Base-by-base conservation (phyloP, 2,113 vertebrate genomes). In the Sporophila hypoxantha region DNA sequence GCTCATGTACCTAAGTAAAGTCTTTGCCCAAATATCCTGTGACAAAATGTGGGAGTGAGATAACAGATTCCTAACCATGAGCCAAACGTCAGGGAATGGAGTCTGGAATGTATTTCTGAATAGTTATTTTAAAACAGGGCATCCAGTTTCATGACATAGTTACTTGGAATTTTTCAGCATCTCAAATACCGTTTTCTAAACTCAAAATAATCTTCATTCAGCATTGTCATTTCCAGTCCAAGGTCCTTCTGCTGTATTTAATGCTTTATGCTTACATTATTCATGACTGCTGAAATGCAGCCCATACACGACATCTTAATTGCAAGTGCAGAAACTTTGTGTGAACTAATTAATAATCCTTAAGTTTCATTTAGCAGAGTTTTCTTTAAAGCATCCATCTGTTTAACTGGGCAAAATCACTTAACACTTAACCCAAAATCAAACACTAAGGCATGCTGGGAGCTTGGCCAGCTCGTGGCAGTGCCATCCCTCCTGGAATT, bases 281-380 rank as follows among this genome's bases (percentile, higher is more conserved):
- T 92, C 89, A 84, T 85, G 61, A 70, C 62, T 78, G 69, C 82
- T 89, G 76, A 94, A 88, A 91, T 80, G 46, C 82, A 87, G 88
- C 84, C 71, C 0, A 3, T 55, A 44, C 46, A 6, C 70, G 49
- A 77, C 80, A 81, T 78, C 67, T 85, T 85, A 87, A 94, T 30
- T 78, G 66, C 62, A 84, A 76, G 61, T 29, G 76, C 36, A 76
- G 70, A 85, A 93, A 83, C 67, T 61, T 49, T 36, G 75, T 75
- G 56, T 88, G 85, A 89, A 70, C 69, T 49, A 71, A 69, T 15
- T 62, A 65, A 59, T 11, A 80, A 49, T 44, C 66, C 68, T 82
- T 55, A 52, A 55, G 55, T 87, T 87, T 52, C 23, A 62, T 55
- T 78, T 59, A 78, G 85, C 60, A 76, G 12, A 49, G 62, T 76